These are phyloP conservation scores for Pyrocephalus nanus DNA, from an alignment of 2,797 vertebrate genomes.

Conservation along the genomic window DNA sequence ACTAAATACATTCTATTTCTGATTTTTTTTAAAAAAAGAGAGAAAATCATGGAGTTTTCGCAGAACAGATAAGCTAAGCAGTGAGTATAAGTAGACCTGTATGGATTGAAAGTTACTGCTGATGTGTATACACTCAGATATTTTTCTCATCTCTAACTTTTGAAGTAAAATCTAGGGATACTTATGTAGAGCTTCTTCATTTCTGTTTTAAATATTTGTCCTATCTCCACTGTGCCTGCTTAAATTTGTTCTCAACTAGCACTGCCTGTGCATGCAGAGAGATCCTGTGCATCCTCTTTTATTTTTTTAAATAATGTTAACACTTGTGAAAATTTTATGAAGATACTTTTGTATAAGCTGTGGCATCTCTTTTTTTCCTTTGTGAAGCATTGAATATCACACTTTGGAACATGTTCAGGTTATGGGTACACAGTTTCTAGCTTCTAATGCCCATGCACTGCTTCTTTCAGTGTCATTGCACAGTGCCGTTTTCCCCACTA, in stretches of 20 bases:
- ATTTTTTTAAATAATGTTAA: conserved; percentile 90
- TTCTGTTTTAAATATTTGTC: conserved; percentile 68
- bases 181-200: conserved; percentile 74
- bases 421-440: conserved; percentile 72
- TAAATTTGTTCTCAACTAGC: conserved; percentile 88
- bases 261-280: conserved; percentile 91
- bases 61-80: conserved; percentile 75
- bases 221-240: conserved; percentile 87
- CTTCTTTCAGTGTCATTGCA: conserved; percentile 76
- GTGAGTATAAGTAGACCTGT: conserved; percentile 71
- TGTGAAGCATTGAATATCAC: conserved; percentile 76
- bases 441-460: conserved; percentile 72
- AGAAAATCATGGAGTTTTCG: conserved; percentile 58
- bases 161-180: conserved; percentile 66
- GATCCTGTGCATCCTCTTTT: conserved; percentile 92
- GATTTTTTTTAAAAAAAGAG: background rate
- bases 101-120: conserved; percentile 61
- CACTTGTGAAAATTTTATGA: conserved; percentile 92
- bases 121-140: conserved; percentile 64
- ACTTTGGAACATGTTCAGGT: conserved; percentile 74
- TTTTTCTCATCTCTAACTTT: conserved; percentile 72
- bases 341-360: conserved; percentile 83
- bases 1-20: conserved; percentile 58
- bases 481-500: conserved; percentile 69
- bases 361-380: conserved; percentile 75